Percentiles rank a stretch among this genome's conserved stretches.
Evolutionary conservation across 2,113 vertebrate species (phyloP).

Genomic region (Atherinomorus stipes): DNA sequence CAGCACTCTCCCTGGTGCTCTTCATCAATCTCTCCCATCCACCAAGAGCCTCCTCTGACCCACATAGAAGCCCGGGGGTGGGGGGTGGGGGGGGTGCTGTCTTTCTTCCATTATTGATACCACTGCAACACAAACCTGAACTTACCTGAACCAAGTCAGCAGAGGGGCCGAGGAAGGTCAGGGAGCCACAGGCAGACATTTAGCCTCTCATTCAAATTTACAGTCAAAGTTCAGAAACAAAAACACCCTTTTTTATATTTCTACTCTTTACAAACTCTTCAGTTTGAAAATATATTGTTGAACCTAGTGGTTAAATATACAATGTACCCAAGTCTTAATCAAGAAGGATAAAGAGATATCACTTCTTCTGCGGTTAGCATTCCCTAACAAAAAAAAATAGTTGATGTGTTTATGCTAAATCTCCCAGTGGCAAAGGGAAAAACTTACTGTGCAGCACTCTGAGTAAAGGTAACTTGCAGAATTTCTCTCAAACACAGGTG

Average conservation of each 20-base stretch:
- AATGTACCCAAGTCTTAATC: conserved; percentile 7
- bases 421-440: conserved; percentile 26
- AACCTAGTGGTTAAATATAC: background rate
- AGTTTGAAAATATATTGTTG: background rate
- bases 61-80: conserved; percentile 79
- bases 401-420: background rate
- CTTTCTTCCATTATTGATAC: conserved; percentile 86
- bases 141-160: conserved; percentile 70
- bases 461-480: conserved; percentile 30
- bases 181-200: conserved; percentile 71
- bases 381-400: background rate
- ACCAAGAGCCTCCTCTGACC: conserved; percentile 83
- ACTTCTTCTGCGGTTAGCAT: background rate
- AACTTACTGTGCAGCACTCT: conserved; percentile 33
- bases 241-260: conserved; percentile 12
- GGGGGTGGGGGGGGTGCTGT: conserved; percentile 59
- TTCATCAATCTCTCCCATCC: conserved; percentile 85
- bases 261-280: background rate
- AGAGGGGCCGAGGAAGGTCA: conserved; percentile 80
- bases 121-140: conserved; percentile 78
- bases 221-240: conserved; percentile 43
- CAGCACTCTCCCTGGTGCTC: conserved; percentile 77
- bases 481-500: conserved; percentile 28
- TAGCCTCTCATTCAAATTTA: conserved; percentile 68
- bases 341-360: background rate